Evolutionary conservation across 1,140 invertebrate species (phyloP), one percentile per base, ranked within the genome.

Genomic region (Drosophila ogumai): DNA sequence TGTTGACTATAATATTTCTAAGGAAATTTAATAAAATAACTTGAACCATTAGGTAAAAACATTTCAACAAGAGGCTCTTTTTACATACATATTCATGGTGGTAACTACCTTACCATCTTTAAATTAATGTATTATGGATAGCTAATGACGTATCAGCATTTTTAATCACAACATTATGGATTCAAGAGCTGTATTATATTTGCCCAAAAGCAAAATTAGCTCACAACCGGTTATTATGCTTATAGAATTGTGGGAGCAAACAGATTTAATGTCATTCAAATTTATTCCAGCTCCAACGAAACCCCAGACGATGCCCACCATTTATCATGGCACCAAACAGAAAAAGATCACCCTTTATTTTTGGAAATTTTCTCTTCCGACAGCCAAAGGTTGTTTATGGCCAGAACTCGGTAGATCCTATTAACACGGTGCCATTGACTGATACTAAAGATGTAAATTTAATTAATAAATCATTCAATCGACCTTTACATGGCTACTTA

Each of bases 401-500:
- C 32, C 38, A 65, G 60, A 44, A 46, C 69, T 6, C 25, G 25
- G 22, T 36, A 66, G 38, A 66, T 44, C 58, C 34, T 49, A 54
- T 54, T 69, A 69, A 31, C 61, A 38, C 41, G 25, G 12, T 22
- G 38, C 38, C 38, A 22, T 46, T 56, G 15, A 36, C 50, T 44
- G 28, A n/a, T 25, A 40, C 46, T 44, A 3, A 28, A 3, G 55
- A 55, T 64, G 64, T 69, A 82, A 75, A 79, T 68, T 46, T 0
- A 59, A 82, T 71, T 67, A 79, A 60, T 75, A 50, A 61, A 49
- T 75, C 43, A 80, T 13, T n/a, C 6, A 15, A 49, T 57, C 22
- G 52, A 55, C 79, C 65, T 78, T 82, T 61, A 65, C 68, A 82
- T 38, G 25, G 52, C 46, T 56, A 60, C 54, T 78, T 78, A 49